Evolutionary conservation across 2,797 vertebrate species (phyloP).

Genomic region (Hafferia zeledoni): DNA sequence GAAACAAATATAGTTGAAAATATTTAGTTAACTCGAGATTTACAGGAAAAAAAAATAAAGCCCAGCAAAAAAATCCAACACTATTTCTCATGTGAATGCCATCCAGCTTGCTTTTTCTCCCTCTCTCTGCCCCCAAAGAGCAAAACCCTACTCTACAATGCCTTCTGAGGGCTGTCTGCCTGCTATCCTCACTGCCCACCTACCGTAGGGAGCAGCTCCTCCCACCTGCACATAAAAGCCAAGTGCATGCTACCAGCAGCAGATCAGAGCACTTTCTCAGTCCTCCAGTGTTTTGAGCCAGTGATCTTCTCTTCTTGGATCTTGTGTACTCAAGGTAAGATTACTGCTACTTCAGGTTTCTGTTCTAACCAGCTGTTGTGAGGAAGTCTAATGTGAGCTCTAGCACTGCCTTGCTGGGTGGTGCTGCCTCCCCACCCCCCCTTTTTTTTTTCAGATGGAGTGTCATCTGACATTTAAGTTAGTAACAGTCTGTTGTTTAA

Average conservation of each 20-base stretch:
- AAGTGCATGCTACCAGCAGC: constrained; percentile 84
- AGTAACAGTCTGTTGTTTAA: constrained; percentile 78
- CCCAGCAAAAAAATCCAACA: not conserved
- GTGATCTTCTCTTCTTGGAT: constrained; percentile 78
- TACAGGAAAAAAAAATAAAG: not conserved
- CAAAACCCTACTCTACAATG: constrained; percentile 49
- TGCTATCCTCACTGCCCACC: constrained; percentile 79
- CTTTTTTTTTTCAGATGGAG: constrained; percentile 51
- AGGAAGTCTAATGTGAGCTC: constrained; percentile 13
- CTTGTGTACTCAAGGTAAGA: constrained; percentile 85
- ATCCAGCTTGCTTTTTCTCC: not conserved
- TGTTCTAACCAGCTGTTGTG: constrained; percentile 28
- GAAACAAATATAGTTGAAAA: not conserved
- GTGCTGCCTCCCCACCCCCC: not conserved
- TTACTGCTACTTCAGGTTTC: constrained; percentile 57
- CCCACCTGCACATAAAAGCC: constrained; percentile 97
- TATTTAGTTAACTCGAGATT: not conserved
- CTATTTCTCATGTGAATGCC: not conserved
- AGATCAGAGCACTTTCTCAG: constrained; percentile 84
- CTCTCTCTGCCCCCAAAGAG: constrained; percentile 55
- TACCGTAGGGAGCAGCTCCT: constrained; percentile 85
- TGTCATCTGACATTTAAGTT: constrained; percentile 74
- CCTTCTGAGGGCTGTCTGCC: constrained; percentile 72
- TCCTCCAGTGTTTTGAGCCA: constrained; percentile 76
- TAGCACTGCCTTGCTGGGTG: constrained; percentile 49